A percentile compares a stretch with the other conserved stretches of the same genome.
phyloP scores from a whole-genome alignment of 2,113 vertebrate species.

The Tylochromis polylepis region DNA sequence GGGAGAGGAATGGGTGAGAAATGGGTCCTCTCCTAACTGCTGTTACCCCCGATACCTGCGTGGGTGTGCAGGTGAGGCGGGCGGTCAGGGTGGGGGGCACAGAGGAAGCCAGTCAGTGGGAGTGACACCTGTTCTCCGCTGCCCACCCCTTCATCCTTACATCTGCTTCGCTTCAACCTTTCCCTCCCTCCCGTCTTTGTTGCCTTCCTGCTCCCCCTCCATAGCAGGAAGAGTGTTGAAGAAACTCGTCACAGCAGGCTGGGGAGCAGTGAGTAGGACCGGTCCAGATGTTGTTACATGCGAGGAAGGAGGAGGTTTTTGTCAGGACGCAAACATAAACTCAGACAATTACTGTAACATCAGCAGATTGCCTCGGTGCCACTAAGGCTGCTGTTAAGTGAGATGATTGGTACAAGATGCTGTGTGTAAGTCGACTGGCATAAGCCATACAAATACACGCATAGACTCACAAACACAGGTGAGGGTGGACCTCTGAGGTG shows the following conservation, averaged over 20 bases:
- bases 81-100: neutral
- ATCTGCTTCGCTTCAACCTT: conserved; percentile 50
- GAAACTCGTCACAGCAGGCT: conserved; percentile 21
- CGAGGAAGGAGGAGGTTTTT: conserved; percentile 31
- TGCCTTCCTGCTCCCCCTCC: neutral
- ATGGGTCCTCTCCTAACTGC: conserved; percentile 14
- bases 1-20: conserved; percentile 18
- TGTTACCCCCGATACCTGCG: neutral
- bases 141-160: conserved; percentile 46
- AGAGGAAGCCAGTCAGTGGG: conserved; percentile 57
- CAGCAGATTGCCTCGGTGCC: conserved; percentile 52
- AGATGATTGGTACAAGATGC: conserved; percentile 44
- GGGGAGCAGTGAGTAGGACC: conserved; percentile 24
- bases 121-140: conserved; percentile 68
- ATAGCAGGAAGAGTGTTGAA: neutral
- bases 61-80: conserved; percentile 46
- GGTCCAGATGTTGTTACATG: conserved; percentile 58
- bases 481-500: neutral
- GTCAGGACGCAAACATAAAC: conserved; percentile 51
- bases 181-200: neutral
- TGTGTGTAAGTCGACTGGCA: conserved; percentile 16
- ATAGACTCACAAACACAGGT: neutral
- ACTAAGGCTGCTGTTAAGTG: conserved; percentile 46
- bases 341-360: conserved; percentile 51
- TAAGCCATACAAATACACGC: neutral